Conservation (phyloP, 2,888 invertebrate genomes). For the Protophormia terraenovae region DNA sequence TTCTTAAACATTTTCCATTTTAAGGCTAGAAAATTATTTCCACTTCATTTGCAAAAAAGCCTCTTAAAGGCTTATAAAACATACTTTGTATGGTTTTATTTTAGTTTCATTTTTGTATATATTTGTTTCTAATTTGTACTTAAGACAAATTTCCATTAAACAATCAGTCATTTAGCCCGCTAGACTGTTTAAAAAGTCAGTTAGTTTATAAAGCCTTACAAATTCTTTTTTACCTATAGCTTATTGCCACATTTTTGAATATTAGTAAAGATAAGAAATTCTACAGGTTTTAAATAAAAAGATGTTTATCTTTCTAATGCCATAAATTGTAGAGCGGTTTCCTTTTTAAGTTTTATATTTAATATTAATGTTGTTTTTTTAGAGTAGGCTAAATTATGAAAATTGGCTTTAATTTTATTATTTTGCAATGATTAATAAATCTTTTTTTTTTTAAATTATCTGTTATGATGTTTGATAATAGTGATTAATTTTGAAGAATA, state of each 20-base stretch:
- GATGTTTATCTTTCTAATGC: slow-evolving; percentile 58
- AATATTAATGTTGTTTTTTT: not conserved
- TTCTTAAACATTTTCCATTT: not conserved
- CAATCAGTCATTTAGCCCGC: not conserved
- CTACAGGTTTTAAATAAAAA: slow-evolving; percentile 10
- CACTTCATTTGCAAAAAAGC: slow-evolving; percentile 52
- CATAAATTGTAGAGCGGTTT: slow-evolving; percentile 47
- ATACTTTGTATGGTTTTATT: slow-evolving; percentile 8
- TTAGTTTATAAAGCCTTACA: slow-evolving; percentile 14
- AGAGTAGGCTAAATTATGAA: not conserved
- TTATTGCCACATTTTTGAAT: slow-evolving; percentile 2
- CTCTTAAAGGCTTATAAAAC: slow-evolving; percentile 61
- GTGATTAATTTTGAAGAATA: not conserved
- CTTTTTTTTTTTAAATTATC: not conserved
- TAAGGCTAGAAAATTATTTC: slow-evolving; percentile 41
- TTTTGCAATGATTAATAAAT: slow-evolving; percentile 8
- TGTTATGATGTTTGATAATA: not conserved
- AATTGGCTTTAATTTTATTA: not conserved
- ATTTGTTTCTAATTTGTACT: not conserved
- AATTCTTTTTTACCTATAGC: slow-evolving; percentile 39
- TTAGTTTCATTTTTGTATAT: too few relatives aligned
- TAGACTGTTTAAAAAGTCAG: not conserved
- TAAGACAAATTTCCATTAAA: not conserved
- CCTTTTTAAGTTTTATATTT: slow-evolving; percentile 10
- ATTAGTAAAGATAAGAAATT: not conserved